These are phyloP conservation scores for Furnarius figulus DNA, from an alignment of 2,113 vertebrate species.

Conservation along the genomic window DNA sequence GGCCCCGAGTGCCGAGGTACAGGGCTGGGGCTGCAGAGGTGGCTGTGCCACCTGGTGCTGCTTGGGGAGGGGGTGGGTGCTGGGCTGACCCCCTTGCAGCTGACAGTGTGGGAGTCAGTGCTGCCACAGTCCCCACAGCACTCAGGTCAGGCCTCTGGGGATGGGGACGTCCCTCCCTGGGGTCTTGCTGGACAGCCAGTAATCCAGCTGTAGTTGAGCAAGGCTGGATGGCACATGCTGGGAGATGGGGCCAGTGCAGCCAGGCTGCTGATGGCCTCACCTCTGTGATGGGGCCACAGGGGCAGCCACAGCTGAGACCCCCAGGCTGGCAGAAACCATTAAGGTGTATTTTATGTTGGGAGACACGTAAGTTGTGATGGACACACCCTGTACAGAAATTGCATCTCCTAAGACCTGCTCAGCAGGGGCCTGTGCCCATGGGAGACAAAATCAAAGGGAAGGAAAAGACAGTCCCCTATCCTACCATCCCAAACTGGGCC, in stretches of 20 bases:
- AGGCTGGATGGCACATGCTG: background rate
- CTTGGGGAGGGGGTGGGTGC: background rate
- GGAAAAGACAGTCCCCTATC: background rate
- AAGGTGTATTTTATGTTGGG: background rate
- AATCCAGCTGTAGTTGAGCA: background rate
- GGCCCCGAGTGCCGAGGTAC: constrained; percentile 87
- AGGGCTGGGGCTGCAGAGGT: background rate
- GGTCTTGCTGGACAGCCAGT: background rate
- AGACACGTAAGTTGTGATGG: background rate
- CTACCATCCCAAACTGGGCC: background rate
- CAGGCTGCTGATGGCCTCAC: background rate
- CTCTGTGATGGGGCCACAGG: fast-evolving
- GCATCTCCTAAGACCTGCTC: background rate
- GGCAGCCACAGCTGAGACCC: background rate
- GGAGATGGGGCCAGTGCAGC: background rate
- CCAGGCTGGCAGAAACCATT: background rate
- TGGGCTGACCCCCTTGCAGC: background rate
- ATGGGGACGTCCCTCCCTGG: background rate
- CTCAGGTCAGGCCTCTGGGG: background rate
- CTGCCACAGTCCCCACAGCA: background rate
- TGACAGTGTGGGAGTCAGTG: background rate
- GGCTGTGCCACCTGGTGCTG: background rate
- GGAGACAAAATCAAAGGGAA: background rate
- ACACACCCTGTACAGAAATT: background rate
- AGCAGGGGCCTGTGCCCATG: background rate